These are phyloP conservation scores for Yasuhikotakia modesta DNA, from an alignment of 2,797 vertebrate genomes.

Conservation along the genomic window DNA sequence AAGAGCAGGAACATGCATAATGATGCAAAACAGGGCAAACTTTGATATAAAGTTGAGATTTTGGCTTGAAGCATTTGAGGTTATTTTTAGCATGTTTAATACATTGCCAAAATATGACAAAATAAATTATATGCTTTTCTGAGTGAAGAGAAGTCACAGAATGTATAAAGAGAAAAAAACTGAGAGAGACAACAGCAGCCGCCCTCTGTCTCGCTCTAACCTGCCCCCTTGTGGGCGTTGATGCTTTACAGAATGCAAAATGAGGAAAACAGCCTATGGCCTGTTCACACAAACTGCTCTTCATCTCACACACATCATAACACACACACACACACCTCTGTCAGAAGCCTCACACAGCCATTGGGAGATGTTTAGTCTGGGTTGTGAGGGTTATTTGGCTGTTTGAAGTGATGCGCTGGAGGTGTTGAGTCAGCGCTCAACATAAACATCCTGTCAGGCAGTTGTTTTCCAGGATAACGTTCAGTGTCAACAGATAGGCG, in stretches of 20 bases:
- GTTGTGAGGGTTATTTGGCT: constrained; percentile 35
- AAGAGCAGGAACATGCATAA: background rate
- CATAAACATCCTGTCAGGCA: constrained; percentile 30
- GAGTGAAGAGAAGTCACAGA: constrained; percentile 14
- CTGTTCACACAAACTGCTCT: too few relatives aligned
- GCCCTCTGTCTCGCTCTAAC: constrained; percentile 7
- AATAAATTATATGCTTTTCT: background rate
- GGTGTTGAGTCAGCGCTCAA: constrained; percentile 29
- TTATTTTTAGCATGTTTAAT: too few relatives aligned
- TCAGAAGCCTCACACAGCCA: constrained; percentile 5
- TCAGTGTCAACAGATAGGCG: constrained; percentile 24
- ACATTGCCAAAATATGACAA: background rate
- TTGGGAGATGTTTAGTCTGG: constrained; percentile 45
- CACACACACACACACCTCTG: background rate
- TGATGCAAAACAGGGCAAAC: background rate
- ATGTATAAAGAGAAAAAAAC: constrained; percentile 7
- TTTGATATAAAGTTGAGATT: too few relatives aligned
- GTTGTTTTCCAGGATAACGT: too few relatives aligned
- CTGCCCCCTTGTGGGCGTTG: constrained; percentile 44
- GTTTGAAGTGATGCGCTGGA: constrained; percentile 38
- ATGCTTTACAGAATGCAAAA: constrained; percentile 9
- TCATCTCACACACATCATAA: constrained; percentile 26
- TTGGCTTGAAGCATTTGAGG: too few relatives aligned
- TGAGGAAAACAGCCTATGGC: background rate
- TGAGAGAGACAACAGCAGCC: background rate